A percentile compares a stretch with the other conserved stretches of the same genome.
Evolutionary conservation across 2,888 invertebrate species (phyloP).

Genomic region (Apantesis nais): DNA sequence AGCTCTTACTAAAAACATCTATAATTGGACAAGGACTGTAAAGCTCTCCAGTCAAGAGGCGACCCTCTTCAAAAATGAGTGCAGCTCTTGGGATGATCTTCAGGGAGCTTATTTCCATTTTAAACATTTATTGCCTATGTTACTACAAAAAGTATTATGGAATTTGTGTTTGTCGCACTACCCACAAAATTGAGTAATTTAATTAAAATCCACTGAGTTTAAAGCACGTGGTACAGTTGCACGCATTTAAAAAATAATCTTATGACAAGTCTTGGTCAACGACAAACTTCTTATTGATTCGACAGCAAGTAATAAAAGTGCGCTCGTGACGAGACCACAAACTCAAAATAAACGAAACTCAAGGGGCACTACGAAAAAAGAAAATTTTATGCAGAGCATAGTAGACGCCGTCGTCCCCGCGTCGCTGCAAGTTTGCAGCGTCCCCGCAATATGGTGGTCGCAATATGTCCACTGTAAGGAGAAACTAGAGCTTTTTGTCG

Average conservation of each 20-base stretch:
- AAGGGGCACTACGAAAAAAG: conserved; percentile 57
- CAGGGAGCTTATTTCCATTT: conserved; percentile 63
- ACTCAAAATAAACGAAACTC: conserved; percentile 53
- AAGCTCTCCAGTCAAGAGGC: conserved; percentile 68
- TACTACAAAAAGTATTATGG: neutral
- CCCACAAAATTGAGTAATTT: neutral
- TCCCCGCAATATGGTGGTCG: conserved; percentile 66
- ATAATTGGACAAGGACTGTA: conserved; percentile 77
- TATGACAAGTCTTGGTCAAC: conserved; percentile 12
- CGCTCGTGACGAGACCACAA: conserved; percentile 56
- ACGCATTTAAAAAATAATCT: neutral
- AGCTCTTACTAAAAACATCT: conserved; percentile 70
- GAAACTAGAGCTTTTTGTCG: conserved; percentile 72
- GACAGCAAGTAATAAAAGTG: conserved; percentile 61
- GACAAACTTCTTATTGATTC: conserved; percentile 38
- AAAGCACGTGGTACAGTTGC: neutral
- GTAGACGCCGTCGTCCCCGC: conserved; percentile 50
- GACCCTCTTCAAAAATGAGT: conserved; percentile 75
- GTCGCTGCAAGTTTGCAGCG: conserved; percentile 76
- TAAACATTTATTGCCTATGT: conserved; percentile 16
- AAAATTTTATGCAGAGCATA: conserved; percentile 69
- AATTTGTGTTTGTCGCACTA: neutral
- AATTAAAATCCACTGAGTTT: neutral
- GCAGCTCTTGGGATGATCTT: conserved; percentile 61
- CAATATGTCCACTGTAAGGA: conserved; percentile 73